phyloP scores from a whole-genome alignment of 64 coral and sea anemone genomes.

The Pocillopora verrucosa region DNA sequence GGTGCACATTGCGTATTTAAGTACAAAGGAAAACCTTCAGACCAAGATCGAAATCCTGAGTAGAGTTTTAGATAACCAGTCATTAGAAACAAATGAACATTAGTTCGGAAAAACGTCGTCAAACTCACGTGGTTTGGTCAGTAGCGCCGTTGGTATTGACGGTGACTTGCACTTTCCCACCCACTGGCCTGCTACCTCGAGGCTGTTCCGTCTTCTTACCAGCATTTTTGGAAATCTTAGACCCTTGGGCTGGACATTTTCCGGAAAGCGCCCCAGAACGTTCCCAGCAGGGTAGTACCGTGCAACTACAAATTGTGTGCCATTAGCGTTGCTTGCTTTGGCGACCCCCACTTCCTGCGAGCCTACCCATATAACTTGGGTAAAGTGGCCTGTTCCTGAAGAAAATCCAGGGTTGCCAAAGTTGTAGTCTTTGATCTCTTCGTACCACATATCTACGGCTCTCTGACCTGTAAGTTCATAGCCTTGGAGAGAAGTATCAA shows the following conservation, averaged over 20 bases:
- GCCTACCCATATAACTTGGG: slow-evolving; percentile 89
- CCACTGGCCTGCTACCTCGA: neutral
- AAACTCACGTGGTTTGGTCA: slow-evolving; percentile 64
- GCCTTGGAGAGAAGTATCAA: slow-evolving; percentile 39
- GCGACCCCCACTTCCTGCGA: slow-evolving; percentile 85
- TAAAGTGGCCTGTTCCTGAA: slow-evolving; percentile 93
- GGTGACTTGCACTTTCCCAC: slow-evolving; percentile 3
- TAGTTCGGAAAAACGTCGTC: too few relatives aligned
- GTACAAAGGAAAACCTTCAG: too few relatives aligned
- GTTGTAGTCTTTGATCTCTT: slow-evolving; percentile 93
- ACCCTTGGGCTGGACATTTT: slow-evolving; percentile 85
- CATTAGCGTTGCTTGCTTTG: slow-evolving; percentile 77
- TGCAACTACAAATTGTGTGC: slow-evolving; percentile 89
- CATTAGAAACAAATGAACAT: too few relatives aligned
- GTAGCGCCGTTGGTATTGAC: neutral
- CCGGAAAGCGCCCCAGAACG: slow-evolving; percentile 88
- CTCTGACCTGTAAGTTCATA: slow-evolving; percentile 86
- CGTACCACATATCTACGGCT: slow-evolving; percentile 97
- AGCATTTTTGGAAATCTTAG: slow-evolving; percentile 59
- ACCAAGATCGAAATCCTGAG: too few relatives aligned
- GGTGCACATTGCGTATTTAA: too few relatives aligned
- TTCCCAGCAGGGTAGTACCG: slow-evolving; percentile 92
- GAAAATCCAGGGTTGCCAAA: slow-evolving; percentile 87
- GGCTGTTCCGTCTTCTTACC: neutral
- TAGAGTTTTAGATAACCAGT: too few relatives aligned